Conservation (phyloP, 2,113 vertebrate genomes). For the Sapajus apella region DNA sequence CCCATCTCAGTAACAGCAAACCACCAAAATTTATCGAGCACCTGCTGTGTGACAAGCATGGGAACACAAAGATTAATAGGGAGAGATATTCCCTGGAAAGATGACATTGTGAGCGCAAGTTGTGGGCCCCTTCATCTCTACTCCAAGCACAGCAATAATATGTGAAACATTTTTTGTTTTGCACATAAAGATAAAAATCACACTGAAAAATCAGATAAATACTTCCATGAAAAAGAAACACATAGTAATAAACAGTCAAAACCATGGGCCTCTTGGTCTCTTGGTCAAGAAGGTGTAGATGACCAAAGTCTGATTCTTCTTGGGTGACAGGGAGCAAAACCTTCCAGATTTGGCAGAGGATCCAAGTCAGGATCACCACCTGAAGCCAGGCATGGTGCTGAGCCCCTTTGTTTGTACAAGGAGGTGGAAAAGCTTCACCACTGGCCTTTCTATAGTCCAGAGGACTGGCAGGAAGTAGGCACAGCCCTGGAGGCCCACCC, state of each 20-base stretch:
- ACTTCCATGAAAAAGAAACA: constrained; percentile 34
- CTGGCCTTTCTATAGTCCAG: neutral
- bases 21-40: neutral
- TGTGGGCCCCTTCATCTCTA: neutral
- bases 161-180: neutral
- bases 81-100: neutral
- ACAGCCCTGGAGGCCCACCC: neutral
- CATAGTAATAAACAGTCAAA: neutral
- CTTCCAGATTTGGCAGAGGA: neutral
- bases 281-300: neutral
- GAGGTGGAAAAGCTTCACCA: neutral
- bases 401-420: neutral
- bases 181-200: neutral
- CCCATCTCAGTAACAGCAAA: neutral
- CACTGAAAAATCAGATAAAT: neutral
- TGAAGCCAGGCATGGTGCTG: neutral
- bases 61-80: neutral
- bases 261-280: neutral
- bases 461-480: neutral
- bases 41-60: neutral
- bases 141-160: neutral
- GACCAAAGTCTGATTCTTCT: neutral
- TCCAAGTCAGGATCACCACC: neutral
- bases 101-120: neutral
- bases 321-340: neutral